phyloP scores from a whole-genome alignment of 2,113 vertebrate species.

The Cinclus mexicanus region DNA sequence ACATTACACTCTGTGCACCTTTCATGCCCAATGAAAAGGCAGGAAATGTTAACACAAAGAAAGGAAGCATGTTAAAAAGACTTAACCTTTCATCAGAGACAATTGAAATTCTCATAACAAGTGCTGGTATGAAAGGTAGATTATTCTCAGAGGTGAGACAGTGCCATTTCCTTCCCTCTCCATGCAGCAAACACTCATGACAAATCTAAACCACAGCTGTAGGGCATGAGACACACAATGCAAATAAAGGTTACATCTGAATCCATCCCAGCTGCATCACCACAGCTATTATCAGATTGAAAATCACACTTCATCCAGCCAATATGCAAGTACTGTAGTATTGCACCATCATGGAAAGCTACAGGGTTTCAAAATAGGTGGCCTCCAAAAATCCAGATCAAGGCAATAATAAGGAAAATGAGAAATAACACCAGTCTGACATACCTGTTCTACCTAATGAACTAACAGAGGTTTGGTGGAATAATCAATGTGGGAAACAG shows the following conservation, averaged over 20 bases:
- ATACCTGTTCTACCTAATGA: background rate
- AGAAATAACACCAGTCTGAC: background rate
- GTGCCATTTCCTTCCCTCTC: conserved; percentile 62
- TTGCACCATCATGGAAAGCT: background rate
- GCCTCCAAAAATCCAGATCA: background rate
- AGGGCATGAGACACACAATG: conserved; percentile 41
- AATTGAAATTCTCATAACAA: conserved; percentile 62
- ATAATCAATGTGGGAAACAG: background rate
- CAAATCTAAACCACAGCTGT: conserved; percentile 48
- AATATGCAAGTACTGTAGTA: background rate
- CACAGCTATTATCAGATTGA: background rate
- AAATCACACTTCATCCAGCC: background rate
- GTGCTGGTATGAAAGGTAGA: conserved; percentile 2
- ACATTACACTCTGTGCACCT: background rate
- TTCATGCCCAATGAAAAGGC: conserved; percentile 56
- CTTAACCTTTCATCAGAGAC: conserved; percentile 53
- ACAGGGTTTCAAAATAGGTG: conserved; percentile 7
- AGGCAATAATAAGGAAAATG: background rate
- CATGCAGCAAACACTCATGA: conserved; percentile 12
- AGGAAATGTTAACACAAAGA: conserved; percentile 74
- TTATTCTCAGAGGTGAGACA: conserved; percentile 54
- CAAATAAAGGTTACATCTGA: conserved; percentile 50
- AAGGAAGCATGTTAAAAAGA: conserved; percentile 69
- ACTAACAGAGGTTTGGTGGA: background rate
- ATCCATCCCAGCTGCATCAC: background rate